Evolutionary conservation across 2,797 vertebrate genomes (phyloP).

Genomic region (Amblyopsis hoosieri): DNA sequence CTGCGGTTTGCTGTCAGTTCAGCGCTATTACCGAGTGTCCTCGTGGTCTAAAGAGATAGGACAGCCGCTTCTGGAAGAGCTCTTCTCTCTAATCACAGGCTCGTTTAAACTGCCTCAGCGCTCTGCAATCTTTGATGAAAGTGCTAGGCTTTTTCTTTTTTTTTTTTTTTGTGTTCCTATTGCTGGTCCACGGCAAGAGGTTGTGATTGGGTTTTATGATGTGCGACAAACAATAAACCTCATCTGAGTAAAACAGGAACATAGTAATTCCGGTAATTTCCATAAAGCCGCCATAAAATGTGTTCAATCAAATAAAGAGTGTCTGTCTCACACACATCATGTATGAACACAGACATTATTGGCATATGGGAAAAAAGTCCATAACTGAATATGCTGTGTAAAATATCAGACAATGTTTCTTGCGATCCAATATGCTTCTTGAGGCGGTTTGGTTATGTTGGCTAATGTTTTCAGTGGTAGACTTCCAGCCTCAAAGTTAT

Average conservation of each 20-base stretch:
- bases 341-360: not conserved
- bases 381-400: not conserved
- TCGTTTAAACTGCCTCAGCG: conserved; percentile 46
- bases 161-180: conserved; percentile 53
- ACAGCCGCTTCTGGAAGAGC: conserved; percentile 51
- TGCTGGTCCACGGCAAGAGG: conserved; percentile 30
- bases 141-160: conserved; percentile 32
- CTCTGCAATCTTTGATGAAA: conserved; percentile 45
- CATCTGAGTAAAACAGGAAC: conserved; percentile 48
- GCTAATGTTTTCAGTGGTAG: no score
- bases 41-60: conserved; percentile 39
- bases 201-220: conserved; percentile 51
- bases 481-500: conserved; percentile 27
- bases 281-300: conserved; percentile 59
- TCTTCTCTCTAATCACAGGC: conserved; percentile 57
- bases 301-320: conserved; percentile 57
- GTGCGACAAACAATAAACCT: conserved; percentile 52
- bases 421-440: conserved; percentile 26
- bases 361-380: not conserved
- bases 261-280: conserved; percentile 44
- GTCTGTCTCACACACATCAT: not conserved
- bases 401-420: not conserved
- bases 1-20: conserved; percentile 59
- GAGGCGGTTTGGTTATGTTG: conserved; percentile 42
- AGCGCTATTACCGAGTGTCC: conserved; percentile 65